Evolutionary conservation across 2,113 vertebrate genomes (phyloP).

Genomic region (Lepisosteus oculatus): DNA sequence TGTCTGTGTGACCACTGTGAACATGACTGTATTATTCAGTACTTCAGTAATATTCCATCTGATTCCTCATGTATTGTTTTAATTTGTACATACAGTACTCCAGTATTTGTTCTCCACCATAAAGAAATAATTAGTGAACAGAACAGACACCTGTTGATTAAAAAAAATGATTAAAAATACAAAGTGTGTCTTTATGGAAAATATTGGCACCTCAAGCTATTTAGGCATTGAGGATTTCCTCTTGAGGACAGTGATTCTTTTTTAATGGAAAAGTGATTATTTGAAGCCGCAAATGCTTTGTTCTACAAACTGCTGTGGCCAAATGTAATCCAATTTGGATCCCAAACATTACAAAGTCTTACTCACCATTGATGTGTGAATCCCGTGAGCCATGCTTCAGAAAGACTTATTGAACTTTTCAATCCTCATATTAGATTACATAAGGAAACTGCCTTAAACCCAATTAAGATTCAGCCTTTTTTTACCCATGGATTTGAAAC

Average conservation of each 20-base stretch:
- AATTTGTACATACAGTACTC: too few relatives aligned
- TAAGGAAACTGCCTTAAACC: slow-evolving; percentile 32
- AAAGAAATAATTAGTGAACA: too few relatives aligned
- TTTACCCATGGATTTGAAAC: slow-evolving; percentile 22
- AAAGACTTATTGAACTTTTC: slow-evolving; percentile 30
- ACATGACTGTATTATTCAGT: too few relatives aligned
- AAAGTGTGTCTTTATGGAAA: slow-evolving; percentile 18
- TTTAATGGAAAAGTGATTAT: slow-evolving; percentile 52
- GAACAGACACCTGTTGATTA: background rate
- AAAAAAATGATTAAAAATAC: background rate
- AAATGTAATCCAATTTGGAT: slow-evolving; percentile 54
- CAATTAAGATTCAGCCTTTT: slow-evolving; percentile 35
- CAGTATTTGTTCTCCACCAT: too few relatives aligned
- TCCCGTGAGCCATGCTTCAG: slow-evolving; percentile 37
- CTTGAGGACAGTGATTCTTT: slow-evolving; percentile 37
- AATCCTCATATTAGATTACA: slow-evolving; percentile 38
- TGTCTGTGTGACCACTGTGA: too few relatives aligned
- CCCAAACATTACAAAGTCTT: slow-evolving; percentile 41
- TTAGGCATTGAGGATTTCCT: slow-evolving; percentile 38
- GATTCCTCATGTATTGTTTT: too few relatives aligned
- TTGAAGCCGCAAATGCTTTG: slow-evolving; percentile 50
- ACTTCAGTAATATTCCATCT: too few relatives aligned
- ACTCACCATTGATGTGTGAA: slow-evolving; percentile 37
- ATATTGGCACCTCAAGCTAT: slow-evolving; percentile 36
- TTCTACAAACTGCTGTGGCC: slow-evolving; percentile 48